These are phyloP conservation scores for Coenonympha glycerion DNA, from an alignment of 2,888 invertebrate species.

Conservation along the genomic window DNA sequence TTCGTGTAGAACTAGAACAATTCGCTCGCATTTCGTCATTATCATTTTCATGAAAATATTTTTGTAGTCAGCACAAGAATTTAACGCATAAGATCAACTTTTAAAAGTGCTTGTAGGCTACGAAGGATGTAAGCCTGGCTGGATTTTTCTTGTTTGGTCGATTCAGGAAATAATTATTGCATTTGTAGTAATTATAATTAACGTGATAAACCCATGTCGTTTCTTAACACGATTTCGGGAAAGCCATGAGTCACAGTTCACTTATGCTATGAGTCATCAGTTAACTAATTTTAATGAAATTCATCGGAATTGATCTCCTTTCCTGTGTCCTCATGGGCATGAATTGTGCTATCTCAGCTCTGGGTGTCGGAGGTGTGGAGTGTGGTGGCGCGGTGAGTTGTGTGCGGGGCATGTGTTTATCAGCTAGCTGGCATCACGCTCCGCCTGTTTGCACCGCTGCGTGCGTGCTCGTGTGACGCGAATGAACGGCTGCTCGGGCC, in stretches of 20 bases:
- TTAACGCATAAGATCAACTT: no score
- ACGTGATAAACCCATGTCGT: constrained; percentile 11
- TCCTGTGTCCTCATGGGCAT: constrained; percentile 11
- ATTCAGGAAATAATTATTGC: not conserved
- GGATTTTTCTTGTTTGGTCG: not conserved
- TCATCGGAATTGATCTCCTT: constrained; percentile 20
- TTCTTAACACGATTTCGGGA: constrained; percentile 23
- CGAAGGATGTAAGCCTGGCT: no score
- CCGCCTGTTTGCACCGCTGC: constrained; percentile 64
- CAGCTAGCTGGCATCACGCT: constrained; percentile 35
- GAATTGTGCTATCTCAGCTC: constrained; percentile 8
- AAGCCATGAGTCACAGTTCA: constrained; percentile 34
- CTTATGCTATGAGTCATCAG: constrained; percentile 32
- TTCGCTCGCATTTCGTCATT: not conserved
- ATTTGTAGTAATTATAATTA: not conserved
- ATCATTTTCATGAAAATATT: not conserved
- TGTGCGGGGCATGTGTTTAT: constrained; percentile 32
- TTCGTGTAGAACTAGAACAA: no score
- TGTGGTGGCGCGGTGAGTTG: constrained; percentile 6
- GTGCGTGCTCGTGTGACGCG: constrained; percentile 71
- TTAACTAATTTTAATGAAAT: constrained; percentile 26
- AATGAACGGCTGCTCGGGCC: constrained; percentile 58
- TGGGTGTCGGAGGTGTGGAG: not conserved
- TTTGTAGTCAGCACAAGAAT: no score
- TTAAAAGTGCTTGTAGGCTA: no score